These are phyloP conservation scores for Stenchaetothrips biformis DNA, from an alignment of 2,888 invertebrate species.

Conservation along the genomic window DNA sequence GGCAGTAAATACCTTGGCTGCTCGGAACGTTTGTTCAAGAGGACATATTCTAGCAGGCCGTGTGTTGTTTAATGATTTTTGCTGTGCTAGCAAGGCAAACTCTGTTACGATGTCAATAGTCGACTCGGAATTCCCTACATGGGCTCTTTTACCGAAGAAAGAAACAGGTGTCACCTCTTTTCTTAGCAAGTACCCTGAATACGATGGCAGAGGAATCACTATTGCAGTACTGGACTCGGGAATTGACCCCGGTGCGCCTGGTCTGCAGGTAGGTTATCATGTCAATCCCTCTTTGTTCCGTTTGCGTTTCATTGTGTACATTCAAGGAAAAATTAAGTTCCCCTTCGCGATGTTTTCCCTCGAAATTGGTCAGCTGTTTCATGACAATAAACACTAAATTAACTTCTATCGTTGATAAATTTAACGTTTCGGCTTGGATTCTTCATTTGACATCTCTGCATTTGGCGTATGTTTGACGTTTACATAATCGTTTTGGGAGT, in stretches of 20 bases:
- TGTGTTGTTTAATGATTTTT: background rate
- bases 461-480: background rate
- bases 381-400: background rate
- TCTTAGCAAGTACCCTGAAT: slow-evolving; percentile 79
- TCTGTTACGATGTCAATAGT: slow-evolving; percentile 33
- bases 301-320: slow-evolving; percentile 12
- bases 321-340: background rate
- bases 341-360: background rate
- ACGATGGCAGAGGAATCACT: slow-evolving; percentile 84
- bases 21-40: too few species aligned
- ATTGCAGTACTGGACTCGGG: slow-evolving; percentile 98
- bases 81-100: slow-evolving; percentile 3
- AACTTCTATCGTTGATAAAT: background rate
- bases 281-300: slow-evolving; percentile 11
- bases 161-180: slow-evolving; percentile 89
- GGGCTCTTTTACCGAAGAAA: slow-evolving; percentile 85
- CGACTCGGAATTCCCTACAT: slow-evolving; percentile 67
- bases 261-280: slow-evolving; percentile 68
- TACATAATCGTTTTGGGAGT: background rate
- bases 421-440: too few species aligned
- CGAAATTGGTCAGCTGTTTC: slow-evolving; percentile 33
- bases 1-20: too few species aligned
- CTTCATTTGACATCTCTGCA: background rate
- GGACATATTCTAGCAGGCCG: too few species aligned
- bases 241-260: slow-evolving; percentile 92